phyloP scores from a whole-genome alignment of 2,797 vertebrate genomes.

The Mus caroli region DNA sequence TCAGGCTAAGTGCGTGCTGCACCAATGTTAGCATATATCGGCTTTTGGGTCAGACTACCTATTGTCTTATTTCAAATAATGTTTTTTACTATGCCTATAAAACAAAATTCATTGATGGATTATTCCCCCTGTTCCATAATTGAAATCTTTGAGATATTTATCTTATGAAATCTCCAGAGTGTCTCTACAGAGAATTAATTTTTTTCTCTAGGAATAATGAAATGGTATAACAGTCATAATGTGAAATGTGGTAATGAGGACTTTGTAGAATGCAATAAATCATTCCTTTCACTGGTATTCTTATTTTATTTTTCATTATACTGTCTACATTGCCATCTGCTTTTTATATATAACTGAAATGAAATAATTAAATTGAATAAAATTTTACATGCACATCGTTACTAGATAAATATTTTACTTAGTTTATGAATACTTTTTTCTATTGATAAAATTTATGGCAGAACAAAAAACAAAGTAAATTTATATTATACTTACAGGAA shows the following conservation, averaged over 20 bases:
- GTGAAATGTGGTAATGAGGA: constrained; percentile 7
- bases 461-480: not conserved
- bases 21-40: not conserved
- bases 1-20: not conserved
- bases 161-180: constrained; percentile 40
- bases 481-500: not conserved
- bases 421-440: not conserved
- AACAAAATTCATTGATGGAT: constrained; percentile 47
- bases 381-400: not conserved
- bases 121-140: constrained; percentile 47
- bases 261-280: constrained; percentile 40
- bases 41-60: not conserved
- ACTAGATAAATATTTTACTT: not conserved
- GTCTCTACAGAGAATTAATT: constrained; percentile 17
- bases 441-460: constrained; percentile 6
- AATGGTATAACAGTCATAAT: constrained; percentile 45
- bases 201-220: constrained; percentile 66
- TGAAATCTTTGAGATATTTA: constrained; percentile 71
- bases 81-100: constrained; percentile 3
- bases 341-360: not conserved
- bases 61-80: constrained; percentile 32
- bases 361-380: not conserved
- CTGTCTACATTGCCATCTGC: constrained; percentile 12
- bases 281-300: constrained; percentile 16
- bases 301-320: constrained; percentile 26